Base-by-base conservation (phyloP, 2,888 invertebrate species). In the Leucoptera coffeella region DNA sequence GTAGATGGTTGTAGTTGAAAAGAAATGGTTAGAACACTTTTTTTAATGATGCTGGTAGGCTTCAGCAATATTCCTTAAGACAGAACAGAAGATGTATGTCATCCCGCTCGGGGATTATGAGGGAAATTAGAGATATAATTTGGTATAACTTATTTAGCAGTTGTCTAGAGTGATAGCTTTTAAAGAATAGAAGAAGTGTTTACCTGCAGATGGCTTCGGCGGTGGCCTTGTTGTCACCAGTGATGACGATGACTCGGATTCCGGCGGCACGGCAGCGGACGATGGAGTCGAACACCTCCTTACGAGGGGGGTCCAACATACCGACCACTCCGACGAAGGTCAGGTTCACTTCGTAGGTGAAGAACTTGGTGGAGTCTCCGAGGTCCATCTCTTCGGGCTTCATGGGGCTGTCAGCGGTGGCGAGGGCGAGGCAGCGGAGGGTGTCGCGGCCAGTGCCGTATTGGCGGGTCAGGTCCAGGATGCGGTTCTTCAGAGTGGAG, bases 221-320 rank as follows among this genome's bases (percentile, higher is more conserved):
- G 35, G 99, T 99, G 39, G 94, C 83, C 75, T 99, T 99, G 82
- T 99, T 99, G 73, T 99, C 99, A 52, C 99, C 99, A 59, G 99
- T 99, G 74, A 99, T 99, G 67, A 99, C 99, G 67, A 99, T 99
- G 44, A 99, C 99, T 40, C 99, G 89, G 65, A 99, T 99, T 59
- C 99, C 99, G 61, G 99, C 99, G 42, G 89, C 90, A 41, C 96
- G 88, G 74, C 99, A 99, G 46, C 92, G 84, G 37, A 82, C 82
- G 62, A 99, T 99, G 3, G 97, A 88, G 59, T 93, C 92, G 49
- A 82, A 82, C 4, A 94, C 95, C 78, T 99, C 99, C 49, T 91
- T 93, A 56, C 99, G 87, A 39, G 99, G 99, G 34, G 99, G 99
- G 73, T 99, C 99, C 75, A 99, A 82, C 99, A 99, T 99, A 49